Evolutionary conservation across 2,888 invertebrate genomes (phyloP), one percentile per base, ranked within the genome.

Genomic region (Caenorhabditis virilis): DNA sequence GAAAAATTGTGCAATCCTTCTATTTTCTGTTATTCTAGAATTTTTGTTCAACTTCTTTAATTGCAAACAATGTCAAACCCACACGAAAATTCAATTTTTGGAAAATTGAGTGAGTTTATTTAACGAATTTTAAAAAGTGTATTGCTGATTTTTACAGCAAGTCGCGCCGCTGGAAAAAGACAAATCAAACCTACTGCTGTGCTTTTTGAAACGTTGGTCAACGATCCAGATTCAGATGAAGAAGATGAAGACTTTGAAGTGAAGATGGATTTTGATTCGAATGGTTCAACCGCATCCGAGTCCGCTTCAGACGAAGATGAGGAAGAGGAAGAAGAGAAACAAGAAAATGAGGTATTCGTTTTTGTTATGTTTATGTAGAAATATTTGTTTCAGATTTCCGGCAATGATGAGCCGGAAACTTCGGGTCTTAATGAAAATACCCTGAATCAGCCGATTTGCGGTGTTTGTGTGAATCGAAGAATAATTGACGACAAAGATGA

Each of bases 81-180:
- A 1, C n/a, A 47, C 4, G 63, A 54, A 18, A 56, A 56, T 1
- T 41, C 63, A 23, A 58, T 63, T 20, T 63, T 63, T 18, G 58
- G 57, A 2, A 63, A 63, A 54, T 58, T 63, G 63, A 63, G 63
- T 63, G n/a, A 36, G 57, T 35, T 6, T n/a, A 11, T 38, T 30
- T 7, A 16, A 20, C 11, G 13, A 26, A n/a, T n/a, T n/a, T n/a
- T n/a, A n/a, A n/a, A n/a, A n/a, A n/a, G n/a, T n/a, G n/a, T n/a
- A n/a, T n/a, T n/a, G n/a, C n/a, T n/a, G n/a, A n/a, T n/a, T n/a
- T 45, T 63, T 74, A 59, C 50, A 82, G 80, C 63, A 6, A 48
- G 53, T 18, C 74, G 82, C 7, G 79, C 69, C 0, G 80, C 82
- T 23, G 82, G 82, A 9, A 82, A 82, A 43, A 70, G 82, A 4